These are phyloP conservation scores for Diarsia brunnea DNA, from an alignment of 2,888 invertebrate genomes.

Conservation along the genomic window DNA sequence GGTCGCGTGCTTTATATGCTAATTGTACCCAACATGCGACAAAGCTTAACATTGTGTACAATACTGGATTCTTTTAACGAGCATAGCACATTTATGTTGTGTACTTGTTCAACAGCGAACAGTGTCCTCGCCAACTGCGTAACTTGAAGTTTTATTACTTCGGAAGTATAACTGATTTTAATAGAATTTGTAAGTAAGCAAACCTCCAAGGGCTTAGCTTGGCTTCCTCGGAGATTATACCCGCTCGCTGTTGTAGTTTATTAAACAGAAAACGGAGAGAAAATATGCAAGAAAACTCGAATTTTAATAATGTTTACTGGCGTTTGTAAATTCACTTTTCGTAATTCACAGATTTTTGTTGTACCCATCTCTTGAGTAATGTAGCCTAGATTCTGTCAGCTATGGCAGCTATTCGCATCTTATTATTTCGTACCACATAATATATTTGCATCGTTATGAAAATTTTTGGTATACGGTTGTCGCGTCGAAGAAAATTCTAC, in stretches of 20 bases:
- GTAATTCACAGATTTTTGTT: slow-evolving; percentile 39
- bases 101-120: slow-evolving; percentile 52
- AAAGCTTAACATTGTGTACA: slow-evolving; percentile 45
- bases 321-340: slow-evolving; percentile 27
- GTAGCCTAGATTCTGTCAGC: slow-evolving; percentile 30
- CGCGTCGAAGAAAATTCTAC: slow-evolving; percentile 25
- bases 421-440: slow-evolving; percentile 43
- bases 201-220: slow-evolving; percentile 46
- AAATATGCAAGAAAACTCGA: slow-evolving; percentile 41
- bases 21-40: slow-evolving; percentile 51
- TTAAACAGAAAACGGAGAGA: slow-evolving; percentile 29
- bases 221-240: slow-evolving; percentile 49
- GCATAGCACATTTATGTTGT: slow-evolving; percentile 40
- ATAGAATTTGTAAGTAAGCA: slow-evolving; percentile 57
- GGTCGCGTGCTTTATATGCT: slow-evolving; percentile 55
- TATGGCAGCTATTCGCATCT: slow-evolving; percentile 30
- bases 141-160: slow-evolving; percentile 59
- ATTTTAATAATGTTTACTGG: slow-evolving; percentile 43
- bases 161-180: slow-evolving; percentile 61
- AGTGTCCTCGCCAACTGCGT: slow-evolving; percentile 32
- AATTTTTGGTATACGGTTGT: slow-evolving; percentile 27
- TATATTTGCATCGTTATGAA: slow-evolving; percentile 41
- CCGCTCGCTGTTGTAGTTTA: slow-evolving; percentile 28
- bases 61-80: slow-evolving; percentile 50
- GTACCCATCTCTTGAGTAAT: slow-evolving; percentile 22